phyloP scores from a whole-genome alignment of 2,113 vertebrate species.

The Oryzias javanicus region DNA sequence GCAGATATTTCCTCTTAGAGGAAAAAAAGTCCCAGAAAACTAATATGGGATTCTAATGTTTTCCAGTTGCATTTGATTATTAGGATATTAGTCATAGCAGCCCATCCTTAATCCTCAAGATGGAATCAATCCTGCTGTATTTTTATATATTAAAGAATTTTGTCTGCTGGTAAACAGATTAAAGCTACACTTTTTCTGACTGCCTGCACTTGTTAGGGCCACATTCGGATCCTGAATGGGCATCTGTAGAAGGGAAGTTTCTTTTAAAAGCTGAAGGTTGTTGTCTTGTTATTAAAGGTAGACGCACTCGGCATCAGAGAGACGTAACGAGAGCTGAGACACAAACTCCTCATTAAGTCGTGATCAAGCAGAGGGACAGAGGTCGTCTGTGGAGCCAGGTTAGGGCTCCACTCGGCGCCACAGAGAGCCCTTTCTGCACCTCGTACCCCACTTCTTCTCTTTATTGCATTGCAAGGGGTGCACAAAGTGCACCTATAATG shows the following conservation, averaged over 20 bases:
- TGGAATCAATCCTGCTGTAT: slow-evolving; percentile 35
- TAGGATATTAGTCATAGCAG: slow-evolving; percentile 40
- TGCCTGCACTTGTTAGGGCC: slow-evolving; percentile 32
- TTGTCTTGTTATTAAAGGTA: slow-evolving; percentile 30
- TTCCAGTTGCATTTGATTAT: slow-evolving; percentile 50
- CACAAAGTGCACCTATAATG: slow-evolving; percentile 71
- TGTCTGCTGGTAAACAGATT: slow-evolving; percentile 1
- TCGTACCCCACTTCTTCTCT: slow-evolving; percentile 62
- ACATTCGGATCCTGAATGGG: slow-evolving; percentile 49
- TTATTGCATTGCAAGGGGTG: slow-evolving; percentile 53
- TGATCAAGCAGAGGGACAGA: slow-evolving; percentile 73
- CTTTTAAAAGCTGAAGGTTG: slow-evolving; percentile 29
- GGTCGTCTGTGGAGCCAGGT: slow-evolving; percentile 70
- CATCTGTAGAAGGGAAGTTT: slow-evolving; percentile 53
- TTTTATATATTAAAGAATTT: no score
- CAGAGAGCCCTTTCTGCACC: slow-evolving; percentile 73
- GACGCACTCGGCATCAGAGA: slow-evolving; percentile 53
- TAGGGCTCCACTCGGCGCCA: slow-evolving; percentile 62
- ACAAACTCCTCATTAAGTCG: slow-evolving; percentile 73
- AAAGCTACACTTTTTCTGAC: slow-evolving; percentile 5
- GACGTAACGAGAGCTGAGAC: slow-evolving; percentile 43
- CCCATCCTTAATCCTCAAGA: slow-evolving; percentile 32
- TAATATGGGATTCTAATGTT: slow-evolving; percentile 41
- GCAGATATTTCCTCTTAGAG: slow-evolving; percentile 22
- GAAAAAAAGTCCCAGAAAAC: slow-evolving; percentile 33